These are phyloP conservation scores for Teleogryllus occipitalis DNA, from an alignment of 1,140 invertebrate genomes.

Conservation along the genomic window DNA sequence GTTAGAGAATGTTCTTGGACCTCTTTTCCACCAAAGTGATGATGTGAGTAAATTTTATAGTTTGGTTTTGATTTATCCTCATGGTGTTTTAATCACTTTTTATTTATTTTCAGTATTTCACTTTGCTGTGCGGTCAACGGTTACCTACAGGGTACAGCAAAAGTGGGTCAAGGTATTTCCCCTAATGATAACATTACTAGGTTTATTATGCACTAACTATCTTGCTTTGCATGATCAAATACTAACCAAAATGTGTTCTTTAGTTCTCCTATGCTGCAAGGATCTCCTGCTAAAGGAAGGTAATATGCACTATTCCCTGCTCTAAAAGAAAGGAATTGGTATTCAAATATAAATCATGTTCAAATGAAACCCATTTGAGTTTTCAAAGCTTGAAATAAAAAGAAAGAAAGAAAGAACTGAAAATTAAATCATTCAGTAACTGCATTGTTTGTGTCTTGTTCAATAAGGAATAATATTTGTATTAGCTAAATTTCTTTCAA, in stretches of 20 bases:
- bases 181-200: neutral
- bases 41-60: slow-evolving; percentile 46
- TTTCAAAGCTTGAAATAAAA: too few species aligned
- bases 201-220: neutral
- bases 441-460: too few species aligned
- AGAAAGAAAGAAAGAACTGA: too few species aligned
- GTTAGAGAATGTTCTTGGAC: slow-evolving; percentile 66
- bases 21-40: slow-evolving; percentile 74
- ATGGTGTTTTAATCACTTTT: slow-evolving; percentile 12
- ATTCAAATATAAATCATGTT: too few species aligned
- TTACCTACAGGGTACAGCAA: slow-evolving; percentile 41
- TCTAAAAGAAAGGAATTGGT: too few species aligned
- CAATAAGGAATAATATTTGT: too few species aligned
- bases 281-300: slow-evolving; percentile 30
- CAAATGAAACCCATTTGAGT: too few species aligned
- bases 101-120: slow-evolving; percentile 51
- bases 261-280: slow-evolving; percentile 30
- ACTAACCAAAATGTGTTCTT: slow-evolving; percentile 5
- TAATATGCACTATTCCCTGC: slow-evolving; percentile 10
- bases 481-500: too few species aligned
- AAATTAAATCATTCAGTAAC: too few species aligned
- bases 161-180: slow-evolving; percentile 43
- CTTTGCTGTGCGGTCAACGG: slow-evolving; percentile 54
- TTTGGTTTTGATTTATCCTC: neutral
- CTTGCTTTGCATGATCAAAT: neutral